Base-by-base conservation (phyloP, 2,113 vertebrate species). In the Egretta garzetta region DNA sequence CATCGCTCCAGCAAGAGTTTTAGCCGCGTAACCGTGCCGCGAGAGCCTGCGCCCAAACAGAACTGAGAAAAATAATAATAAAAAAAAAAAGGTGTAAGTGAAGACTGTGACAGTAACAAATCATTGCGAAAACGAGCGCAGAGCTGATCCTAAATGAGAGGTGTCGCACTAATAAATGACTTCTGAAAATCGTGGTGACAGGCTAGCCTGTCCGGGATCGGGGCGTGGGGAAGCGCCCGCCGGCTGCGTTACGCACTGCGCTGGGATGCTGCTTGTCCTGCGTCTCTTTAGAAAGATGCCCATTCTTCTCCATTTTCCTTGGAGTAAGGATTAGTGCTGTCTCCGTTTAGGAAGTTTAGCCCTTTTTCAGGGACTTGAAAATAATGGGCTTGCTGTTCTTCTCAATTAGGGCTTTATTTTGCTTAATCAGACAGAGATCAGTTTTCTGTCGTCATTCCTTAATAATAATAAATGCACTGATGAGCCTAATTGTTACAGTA, bases 1-100 rank as follows among this genome's bases (percentile, higher is more conserved):
- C n/a, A 16, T 9, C 0, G 0, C 22, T 49, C 17, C 73, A 7
- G 39, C 58, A 62, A 37, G 74, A 68, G 39, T 22, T 76, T 45
- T 14, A 27, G 22, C 30, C 0, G 0, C 0, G 0, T 23, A 63
- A 35, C 35, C 0, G 3, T 0, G 0, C 24, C 5, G 49, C 5
- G 43, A 19, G 43, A 66, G 27, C 63, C 28, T 8, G 17, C 13
- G 1, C 53, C 52, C 60, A 64, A 83, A n/a, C 41, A n/a, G 39
- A 77, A 14, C 35, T 7, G 56, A 80, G 77, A 8, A 39, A 76
- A 60, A 60, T 4, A 43, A 9, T 20, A 45, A 14, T 45, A 12
- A 12, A 32, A 52, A 23, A 39, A 1, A 47, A n/a, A 21, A 63
- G 64, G 67, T 83, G 49, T 37, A 27, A 81, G 59, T 79, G 80